These are phyloP conservation scores for Bolinopsis microptera DNA, from an alignment of 37 sponge, comb jelly and placozoan species.

Conservation along the genomic window DNA sequence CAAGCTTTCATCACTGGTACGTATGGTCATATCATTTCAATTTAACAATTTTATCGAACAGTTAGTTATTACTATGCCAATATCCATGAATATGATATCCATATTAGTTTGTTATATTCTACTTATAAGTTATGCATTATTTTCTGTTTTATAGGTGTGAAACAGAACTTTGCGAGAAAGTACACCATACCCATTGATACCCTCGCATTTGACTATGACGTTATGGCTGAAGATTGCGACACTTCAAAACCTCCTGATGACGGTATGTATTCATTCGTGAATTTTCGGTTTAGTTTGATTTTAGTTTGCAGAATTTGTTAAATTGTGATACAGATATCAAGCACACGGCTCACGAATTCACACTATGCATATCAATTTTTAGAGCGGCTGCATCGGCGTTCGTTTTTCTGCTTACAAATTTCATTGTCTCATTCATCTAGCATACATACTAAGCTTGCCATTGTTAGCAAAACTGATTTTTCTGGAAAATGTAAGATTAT, in stretches of 20 bases:
- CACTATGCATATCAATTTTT: neutral
- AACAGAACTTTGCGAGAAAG: conserved; percentile 98
- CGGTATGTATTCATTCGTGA: conserved; percentile 70
- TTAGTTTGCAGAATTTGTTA: too few relatives aligned
- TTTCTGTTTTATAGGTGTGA: conserved; percentile 80
- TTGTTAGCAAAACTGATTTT: neutral
- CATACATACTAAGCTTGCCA: neutral
- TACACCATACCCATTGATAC: conserved; percentile 97
- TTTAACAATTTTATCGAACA: too few relatives aligned
- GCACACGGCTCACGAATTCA: neutral
- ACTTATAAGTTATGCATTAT: too few relatives aligned
- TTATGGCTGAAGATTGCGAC: conserved; percentile 84
- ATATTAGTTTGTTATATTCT: too few relatives aligned
- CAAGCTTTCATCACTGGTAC: conserved; percentile 99
- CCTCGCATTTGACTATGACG: conserved; percentile 94
- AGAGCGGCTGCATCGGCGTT: neutral
- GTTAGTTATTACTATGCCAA: too few relatives aligned
- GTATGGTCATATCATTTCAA: neutral
- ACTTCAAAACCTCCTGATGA: conserved; percentile 84
- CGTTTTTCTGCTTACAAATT: neutral
- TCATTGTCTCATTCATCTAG: neutral
- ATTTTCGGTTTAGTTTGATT: neutral
- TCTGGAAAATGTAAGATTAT: neutral
- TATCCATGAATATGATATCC: too few relatives aligned
- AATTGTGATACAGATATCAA: neutral